A percentile compares a stretch with the other conserved stretches of the same genome.
Conservation (phyloP, 2,888 invertebrate genomes). For the Nymphalis c-album region DNA sequence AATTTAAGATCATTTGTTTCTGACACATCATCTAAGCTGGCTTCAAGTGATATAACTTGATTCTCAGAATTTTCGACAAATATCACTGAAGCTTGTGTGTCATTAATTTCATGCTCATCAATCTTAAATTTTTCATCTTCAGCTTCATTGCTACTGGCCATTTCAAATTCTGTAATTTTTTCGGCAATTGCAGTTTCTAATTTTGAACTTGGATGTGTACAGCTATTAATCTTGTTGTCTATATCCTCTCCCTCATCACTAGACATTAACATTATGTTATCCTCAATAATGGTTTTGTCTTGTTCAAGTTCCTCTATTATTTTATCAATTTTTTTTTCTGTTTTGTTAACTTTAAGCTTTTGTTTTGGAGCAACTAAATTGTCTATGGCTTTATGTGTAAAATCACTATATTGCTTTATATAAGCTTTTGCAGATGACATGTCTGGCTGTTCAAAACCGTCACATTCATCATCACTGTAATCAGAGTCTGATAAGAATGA, state of each 20-base stretch:
- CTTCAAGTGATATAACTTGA: constrained; percentile 59
- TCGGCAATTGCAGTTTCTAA: constrained; percentile 22
- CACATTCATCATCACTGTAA: constrained; percentile 64
- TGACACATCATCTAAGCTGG: constrained; percentile 51
- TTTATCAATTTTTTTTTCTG: constrained; percentile 52
- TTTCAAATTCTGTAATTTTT: constrained; percentile 9
- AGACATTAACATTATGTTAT: constrained; percentile 55
- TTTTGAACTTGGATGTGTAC: constrained; percentile 32
- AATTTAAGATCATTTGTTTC: constrained; percentile 22
- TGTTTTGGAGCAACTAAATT: constrained; percentile 71
- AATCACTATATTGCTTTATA: constrained; percentile 88
- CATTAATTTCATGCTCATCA: constrained; percentile 42
- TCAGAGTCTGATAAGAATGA: constrained; percentile 70
- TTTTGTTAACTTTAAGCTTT: constrained; percentile 50
- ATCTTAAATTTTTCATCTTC: constrained; percentile 10
- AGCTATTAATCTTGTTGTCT: constrained; percentile 22
- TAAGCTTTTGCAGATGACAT: constrained; percentile 85
- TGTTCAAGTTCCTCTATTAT: constrained; percentile 65
- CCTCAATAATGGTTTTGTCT: constrained; percentile 63
- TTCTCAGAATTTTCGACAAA: constrained; percentile 51
- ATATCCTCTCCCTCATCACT: constrained; percentile 50
- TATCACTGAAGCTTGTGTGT: constrained; percentile 57
- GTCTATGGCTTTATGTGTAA: constrained; percentile 86
- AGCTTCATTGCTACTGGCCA: not conserved
- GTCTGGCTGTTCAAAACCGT: constrained; percentile 64